A percentile compares a stretch with the other conserved stretches of the same genome.
Conservation (phyloP, 2,797 vertebrate genomes). For the Tinamus major region DNA sequence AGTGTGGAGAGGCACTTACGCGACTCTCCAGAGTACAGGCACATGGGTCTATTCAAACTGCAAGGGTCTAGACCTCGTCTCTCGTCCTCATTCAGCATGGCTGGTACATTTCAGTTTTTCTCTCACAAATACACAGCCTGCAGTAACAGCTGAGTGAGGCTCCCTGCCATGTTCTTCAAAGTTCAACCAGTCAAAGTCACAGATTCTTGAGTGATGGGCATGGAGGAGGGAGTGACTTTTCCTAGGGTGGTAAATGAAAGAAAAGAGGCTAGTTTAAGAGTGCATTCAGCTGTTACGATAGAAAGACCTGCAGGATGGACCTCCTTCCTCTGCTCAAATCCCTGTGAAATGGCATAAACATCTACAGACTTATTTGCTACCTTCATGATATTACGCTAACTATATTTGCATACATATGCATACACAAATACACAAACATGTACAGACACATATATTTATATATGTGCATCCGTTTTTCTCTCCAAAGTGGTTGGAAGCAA, state of each 20-base stretch:
- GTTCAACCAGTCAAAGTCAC: neutral
- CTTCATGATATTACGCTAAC: neutral
- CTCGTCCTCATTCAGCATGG: neutral
- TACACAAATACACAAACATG: fast-evolving
- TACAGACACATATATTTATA: neutral
- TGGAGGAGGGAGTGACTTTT: neutral
- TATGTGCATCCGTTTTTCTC: neutral
- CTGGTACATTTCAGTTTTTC: neutral
- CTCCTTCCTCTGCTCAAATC: neutral
- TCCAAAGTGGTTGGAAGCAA: neutral
- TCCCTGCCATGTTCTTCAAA: neutral
- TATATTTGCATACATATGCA: neutral
- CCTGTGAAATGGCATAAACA: neutral
- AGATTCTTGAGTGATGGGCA: neutral
- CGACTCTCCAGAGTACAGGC: neutral
- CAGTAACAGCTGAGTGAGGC: neutral
- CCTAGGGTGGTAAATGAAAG: neutral
- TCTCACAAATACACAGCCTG: neutral
- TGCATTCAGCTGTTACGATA: neutral
- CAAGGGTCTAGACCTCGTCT: neutral
- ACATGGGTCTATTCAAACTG: neutral
- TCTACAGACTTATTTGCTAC: neutral
- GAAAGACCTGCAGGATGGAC: neutral
- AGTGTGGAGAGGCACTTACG: neutral
- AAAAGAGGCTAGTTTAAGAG: neutral